Percentiles rank a stretch among this genome's conserved stretches.
Conservation (phyloP, 2,113 vertebrate genomes). For the Lasiurus cinereus region DNA sequence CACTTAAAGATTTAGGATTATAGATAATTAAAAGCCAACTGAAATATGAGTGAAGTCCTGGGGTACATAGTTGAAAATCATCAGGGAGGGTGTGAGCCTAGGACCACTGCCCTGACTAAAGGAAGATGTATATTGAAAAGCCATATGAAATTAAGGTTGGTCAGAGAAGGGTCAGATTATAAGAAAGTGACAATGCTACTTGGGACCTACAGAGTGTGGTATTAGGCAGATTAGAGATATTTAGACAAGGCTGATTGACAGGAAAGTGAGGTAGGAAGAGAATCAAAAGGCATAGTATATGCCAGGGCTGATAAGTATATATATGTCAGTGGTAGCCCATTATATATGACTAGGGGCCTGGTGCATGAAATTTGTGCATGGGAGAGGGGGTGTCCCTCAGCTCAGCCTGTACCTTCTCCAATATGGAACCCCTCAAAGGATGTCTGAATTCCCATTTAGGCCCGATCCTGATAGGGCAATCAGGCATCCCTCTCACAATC, state of each 20-base stretch:
- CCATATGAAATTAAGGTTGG: not conserved
- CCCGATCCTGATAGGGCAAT: too few species aligned
- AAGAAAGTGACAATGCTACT: not conserved
- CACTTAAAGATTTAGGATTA: not conserved
- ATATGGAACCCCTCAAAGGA: too few species aligned
- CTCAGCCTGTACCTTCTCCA: too few species aligned
- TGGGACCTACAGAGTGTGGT: not conserved
- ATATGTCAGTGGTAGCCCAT: not conserved
- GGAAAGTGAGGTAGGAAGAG: not conserved
- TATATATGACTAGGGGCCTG: not conserved
- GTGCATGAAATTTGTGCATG: too few species aligned
- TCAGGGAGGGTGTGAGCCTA: not conserved
- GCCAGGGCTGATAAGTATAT: not conserved
- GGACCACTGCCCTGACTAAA: not conserved
- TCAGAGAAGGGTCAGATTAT: not conserved
- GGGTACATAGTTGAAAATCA: not conserved
- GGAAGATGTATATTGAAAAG: not conserved
- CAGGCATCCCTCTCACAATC: too few species aligned
- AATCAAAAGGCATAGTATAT: not conserved
- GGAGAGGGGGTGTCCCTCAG: too few species aligned
- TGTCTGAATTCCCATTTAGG: too few species aligned
- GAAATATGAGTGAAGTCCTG: not conserved
- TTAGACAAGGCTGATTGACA: not conserved
- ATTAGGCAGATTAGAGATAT: not conserved
- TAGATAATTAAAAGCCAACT: not conserved